These are phyloP conservation scores for Drosophila meridionalis DNA, from an alignment of 2,888 invertebrate genomes.

Conservation along the genomic window DNA sequence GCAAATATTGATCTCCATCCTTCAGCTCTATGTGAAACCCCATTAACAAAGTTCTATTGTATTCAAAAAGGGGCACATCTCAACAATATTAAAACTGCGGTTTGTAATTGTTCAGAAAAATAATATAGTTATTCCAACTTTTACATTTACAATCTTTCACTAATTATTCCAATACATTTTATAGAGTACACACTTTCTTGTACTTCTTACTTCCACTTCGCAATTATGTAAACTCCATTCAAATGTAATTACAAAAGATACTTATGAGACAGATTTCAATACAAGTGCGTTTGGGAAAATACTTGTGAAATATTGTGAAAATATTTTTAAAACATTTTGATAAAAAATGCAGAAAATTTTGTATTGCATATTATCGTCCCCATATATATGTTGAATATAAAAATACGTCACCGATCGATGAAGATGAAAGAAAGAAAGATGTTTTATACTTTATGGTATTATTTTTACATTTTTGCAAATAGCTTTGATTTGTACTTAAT, in stretches of 20 bases:
- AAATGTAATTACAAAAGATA: slow-evolving; percentile 82
- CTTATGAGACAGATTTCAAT: slow-evolving; percentile 85
- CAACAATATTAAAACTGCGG: slow-evolving; percentile 11
- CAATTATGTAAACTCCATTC: slow-evolving; percentile 49
- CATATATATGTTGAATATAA: slow-evolving; percentile 8
- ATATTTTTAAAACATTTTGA: slow-evolving; percentile 30
- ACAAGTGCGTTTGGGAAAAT: slow-evolving; percentile 83
- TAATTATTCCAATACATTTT: slow-evolving; percentile 35
- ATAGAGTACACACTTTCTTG: slow-evolving; percentile 54
- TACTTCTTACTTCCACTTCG: slow-evolving; percentile 67
- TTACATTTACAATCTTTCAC: slow-evolving; percentile 23
- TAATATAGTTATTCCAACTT: slow-evolving; percentile 38
- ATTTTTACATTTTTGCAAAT: slow-evolving; percentile 72
- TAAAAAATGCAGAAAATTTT: slow-evolving; percentile 38
- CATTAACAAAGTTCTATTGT: slow-evolving; percentile 45
- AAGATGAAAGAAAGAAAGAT: slow-evolving; percentile 70
- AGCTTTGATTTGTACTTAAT: slow-evolving; percentile 58
- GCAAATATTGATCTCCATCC: background rate
- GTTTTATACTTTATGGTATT: slow-evolving; percentile 63
- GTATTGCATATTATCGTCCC: slow-evolving; percentile 49
- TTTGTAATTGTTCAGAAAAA: slow-evolving; percentile 28
- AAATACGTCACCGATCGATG: slow-evolving; percentile 51
- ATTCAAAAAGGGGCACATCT: slow-evolving; percentile 25
- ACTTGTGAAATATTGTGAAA: slow-evolving; percentile 75
- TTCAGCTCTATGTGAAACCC: background rate